Evolutionary conservation across 64 coral and sea anemone species (phyloP).

Genomic region (Astreopora myriophthalma): DNA sequence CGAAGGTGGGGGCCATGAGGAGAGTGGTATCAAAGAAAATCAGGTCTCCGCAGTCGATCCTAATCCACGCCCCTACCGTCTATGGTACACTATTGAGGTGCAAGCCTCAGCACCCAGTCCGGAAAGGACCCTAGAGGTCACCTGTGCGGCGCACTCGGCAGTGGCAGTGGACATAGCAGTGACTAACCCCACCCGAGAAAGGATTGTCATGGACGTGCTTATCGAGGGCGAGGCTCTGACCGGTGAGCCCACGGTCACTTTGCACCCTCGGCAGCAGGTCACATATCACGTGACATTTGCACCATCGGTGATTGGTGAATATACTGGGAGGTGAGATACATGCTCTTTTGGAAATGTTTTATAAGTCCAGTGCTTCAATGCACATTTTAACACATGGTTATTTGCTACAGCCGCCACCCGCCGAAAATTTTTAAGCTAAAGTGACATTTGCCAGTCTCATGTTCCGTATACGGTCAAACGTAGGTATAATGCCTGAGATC

Average conservation of each 20-base stretch:
- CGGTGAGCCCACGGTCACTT: constrained; percentile 71
- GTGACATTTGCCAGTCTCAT: no score
- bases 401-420: no score
- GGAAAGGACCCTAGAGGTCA: constrained; percentile 85
- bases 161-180: constrained; percentile 87
- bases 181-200: constrained; percentile 86
- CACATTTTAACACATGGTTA: no score
- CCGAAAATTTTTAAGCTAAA: no score
- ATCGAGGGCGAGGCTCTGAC: constrained; percentile 81
- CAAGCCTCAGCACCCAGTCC: constrained; percentile 75
- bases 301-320: constrained; percentile 84
- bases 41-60: background rate
- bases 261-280: constrained; percentile 78
- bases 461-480: no score
- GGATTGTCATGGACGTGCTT: constrained; percentile 74
- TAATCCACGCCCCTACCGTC: constrained; percentile 48
- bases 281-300: constrained; percentile 76
- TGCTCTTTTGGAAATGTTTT: background rate
- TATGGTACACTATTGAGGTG: constrained; percentile 92
- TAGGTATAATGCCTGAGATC: no score
- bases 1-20: constrained; percentile 36
- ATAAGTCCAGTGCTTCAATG: background rate
- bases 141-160: constrained; percentile 82
- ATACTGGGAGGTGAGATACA: constrained; percentile 71
- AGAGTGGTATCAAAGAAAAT: background rate